Percentiles rank a stretch among this genome's conserved stretches.
Evolutionary conservation across 2,888 invertebrate species (phyloP).

Genomic region (Panopea generosa): DNA sequence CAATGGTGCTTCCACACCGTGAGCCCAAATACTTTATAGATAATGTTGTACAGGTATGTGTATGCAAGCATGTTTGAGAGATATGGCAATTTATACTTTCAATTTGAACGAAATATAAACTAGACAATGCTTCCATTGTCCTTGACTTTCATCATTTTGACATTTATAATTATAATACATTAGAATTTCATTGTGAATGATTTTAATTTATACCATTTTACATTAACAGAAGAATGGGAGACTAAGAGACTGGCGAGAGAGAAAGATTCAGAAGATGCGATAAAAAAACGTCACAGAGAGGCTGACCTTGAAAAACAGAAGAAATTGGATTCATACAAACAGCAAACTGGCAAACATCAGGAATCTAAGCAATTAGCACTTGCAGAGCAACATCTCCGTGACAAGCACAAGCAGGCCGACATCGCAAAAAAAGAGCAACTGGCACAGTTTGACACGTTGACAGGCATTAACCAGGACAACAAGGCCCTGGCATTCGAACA

Average conservation of each 20-base stretch:
- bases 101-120: too few relatives aligned
- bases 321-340: slow-evolving; percentile 83
- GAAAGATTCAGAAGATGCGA: slow-evolving; percentile 58
- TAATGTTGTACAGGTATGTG: too few relatives aligned
- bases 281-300: slow-evolving; percentile 74
- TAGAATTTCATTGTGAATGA: neutral
- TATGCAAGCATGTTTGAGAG: too few relatives aligned
- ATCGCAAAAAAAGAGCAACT: slow-evolving; percentile 82
- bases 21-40: too few relatives aligned
- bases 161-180: slow-evolving; percentile 8
- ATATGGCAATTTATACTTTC: too few relatives aligned
- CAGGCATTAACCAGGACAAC: slow-evolving; percentile 29
- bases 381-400: slow-evolving; percentile 44
- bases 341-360: slow-evolving; percentile 66
- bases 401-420: slow-evolving; percentile 77
- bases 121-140: too few relatives aligned
- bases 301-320: slow-evolving; percentile 83
- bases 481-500: slow-evolving; percentile 50
- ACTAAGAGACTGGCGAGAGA: slow-evolving; percentile 69
- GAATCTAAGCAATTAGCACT: slow-evolving; percentile 52
- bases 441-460: slow-evolving; percentile 70
- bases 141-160: too few relatives aligned
- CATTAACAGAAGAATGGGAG: slow-evolving; percentile 74
- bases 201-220: too few relatives aligned
- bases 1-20: too few relatives aligned